phyloP scores from a whole-genome alignment of 2,888 invertebrate species.

The Acleris holmiana region DNA sequence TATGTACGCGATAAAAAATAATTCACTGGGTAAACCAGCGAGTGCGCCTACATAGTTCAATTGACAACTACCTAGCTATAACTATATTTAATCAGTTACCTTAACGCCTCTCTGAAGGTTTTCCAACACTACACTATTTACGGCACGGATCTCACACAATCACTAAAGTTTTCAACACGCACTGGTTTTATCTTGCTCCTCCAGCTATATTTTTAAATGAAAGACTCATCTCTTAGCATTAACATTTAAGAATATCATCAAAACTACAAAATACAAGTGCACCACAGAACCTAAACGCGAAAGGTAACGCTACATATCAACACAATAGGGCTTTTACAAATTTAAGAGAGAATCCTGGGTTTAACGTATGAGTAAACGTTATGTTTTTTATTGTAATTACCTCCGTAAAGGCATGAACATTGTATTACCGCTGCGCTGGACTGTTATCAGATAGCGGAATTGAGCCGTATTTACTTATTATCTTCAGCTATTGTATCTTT shows the following conservation, averaged over 20 bases:
- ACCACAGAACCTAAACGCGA: neutral
- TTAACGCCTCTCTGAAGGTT: too few species aligned
- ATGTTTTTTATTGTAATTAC: conserved; percentile 22
- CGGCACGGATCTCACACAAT: conserved; percentile 5
- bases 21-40: too few species aligned
- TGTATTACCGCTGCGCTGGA: conserved; percentile 18
- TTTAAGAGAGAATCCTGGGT: neutral
- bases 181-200: neutral
- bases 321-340: too few species aligned
- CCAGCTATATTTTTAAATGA: too few species aligned
- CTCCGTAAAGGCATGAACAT: conserved; percentile 10
- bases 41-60: too few species aligned
- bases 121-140: neutral
- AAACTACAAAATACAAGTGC: too few species aligned
- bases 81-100: too few species aligned
- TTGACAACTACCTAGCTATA: too few species aligned
- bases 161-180: neutral
- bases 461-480: conserved; percentile 32
- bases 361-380: conserved; percentile 1
- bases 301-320: neutral
- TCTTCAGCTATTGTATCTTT: conserved; percentile 36
- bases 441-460: conserved; percentile 33
- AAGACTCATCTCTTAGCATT: too few species aligned
- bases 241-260: too few species aligned
- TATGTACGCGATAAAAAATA: too few species aligned